Evolutionary conservation across 2,113 vertebrate species (phyloP), one percentile per base, ranked within the genome.

Genomic region (Pampusana beccarii): DNA sequence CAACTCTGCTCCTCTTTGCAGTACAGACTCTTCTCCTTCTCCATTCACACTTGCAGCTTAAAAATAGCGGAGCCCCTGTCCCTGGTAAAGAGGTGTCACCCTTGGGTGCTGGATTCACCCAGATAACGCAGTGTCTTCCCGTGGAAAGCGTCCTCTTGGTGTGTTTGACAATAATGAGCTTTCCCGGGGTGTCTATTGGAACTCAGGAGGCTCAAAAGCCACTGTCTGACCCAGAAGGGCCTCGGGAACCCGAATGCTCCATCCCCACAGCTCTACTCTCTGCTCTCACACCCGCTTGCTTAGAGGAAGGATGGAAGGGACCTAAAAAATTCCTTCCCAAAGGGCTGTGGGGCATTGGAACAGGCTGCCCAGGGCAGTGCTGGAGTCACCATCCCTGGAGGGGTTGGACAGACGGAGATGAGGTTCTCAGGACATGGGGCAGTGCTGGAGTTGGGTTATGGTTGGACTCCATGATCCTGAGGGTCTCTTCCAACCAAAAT

Each of bases 11-110:
- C 33, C 79, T 46, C 40, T 38, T 17, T 51, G 72, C 80, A 53
- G 64, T 12, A 33, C 36, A 38, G 36, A 12, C 71, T 72, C 64
- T 26, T 56, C 77, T 61, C 69, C 57, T 3, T 13, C 70, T 6
- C 83, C 73, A 36, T 40, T 89, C 93, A 61, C 84, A 65, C 70
- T 79, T 87, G 26, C 65, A 65, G 69, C 77, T 74, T 85, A 79
- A 40, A 84, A 92, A 74, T 40, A 89, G 72, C 33, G 0, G 23
- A 61, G 77, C 31, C 23, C 24, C 36, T 51, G 73, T 54, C 71
- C 83, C 72, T 34, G 83, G 69, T 51, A 83, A 38, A 65, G 64
- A 54, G 51, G 80, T 60, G 86, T 73, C 77, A 81, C 75, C 81
- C n/a, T 80, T 3, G 0, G 75, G 93, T 61, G 82, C 33, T 66